Conservation (phyloP, 2,888 invertebrate genomes). For the Lysandra coridon region DNA sequence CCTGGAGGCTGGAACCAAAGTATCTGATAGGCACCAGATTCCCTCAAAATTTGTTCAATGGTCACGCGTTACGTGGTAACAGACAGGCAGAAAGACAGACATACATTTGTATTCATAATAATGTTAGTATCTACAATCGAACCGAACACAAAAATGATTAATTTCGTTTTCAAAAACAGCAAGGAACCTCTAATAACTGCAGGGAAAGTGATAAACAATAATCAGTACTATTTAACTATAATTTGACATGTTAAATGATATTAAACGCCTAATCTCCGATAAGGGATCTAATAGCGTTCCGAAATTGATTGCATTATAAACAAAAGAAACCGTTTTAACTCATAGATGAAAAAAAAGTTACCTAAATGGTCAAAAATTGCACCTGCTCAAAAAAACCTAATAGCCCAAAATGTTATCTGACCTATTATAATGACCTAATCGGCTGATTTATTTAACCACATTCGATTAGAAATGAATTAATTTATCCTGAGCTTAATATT, state of each 20-base stretch:
- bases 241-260: slow-evolving; percentile 25
- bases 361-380: slow-evolving; percentile 37
- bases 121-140: not conserved
- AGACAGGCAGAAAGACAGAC: not conserved
- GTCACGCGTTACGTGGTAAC: too few relatives aligned
- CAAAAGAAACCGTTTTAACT: slow-evolving; percentile 34
- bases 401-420: slow-evolving; percentile 24
- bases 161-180: not conserved
- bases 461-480: not conserved
- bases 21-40: too few relatives aligned
- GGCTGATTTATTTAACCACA: not conserved
- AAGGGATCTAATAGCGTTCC: slow-evolving; percentile 26
- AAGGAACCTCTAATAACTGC: not conserved
- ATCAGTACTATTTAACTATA: slow-evolving; percentile 24
- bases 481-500: not conserved
- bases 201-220: slow-evolving; percentile 8
- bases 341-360: slow-evolving; percentile 36
- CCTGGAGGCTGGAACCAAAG: too few relatives aligned
- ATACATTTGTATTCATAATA: not conserved
- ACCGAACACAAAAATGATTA: not conserved
- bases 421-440: slow-evolving; percentile 9
- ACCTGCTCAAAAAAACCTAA: slow-evolving; percentile 39
- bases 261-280: slow-evolving; percentile 4
- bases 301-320: slow-evolving; percentile 37
- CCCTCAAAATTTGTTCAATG: too few relatives aligned